Base-by-base conservation (phyloP, 1,140 invertebrate genomes). In the Planococcus citri region DNA sequence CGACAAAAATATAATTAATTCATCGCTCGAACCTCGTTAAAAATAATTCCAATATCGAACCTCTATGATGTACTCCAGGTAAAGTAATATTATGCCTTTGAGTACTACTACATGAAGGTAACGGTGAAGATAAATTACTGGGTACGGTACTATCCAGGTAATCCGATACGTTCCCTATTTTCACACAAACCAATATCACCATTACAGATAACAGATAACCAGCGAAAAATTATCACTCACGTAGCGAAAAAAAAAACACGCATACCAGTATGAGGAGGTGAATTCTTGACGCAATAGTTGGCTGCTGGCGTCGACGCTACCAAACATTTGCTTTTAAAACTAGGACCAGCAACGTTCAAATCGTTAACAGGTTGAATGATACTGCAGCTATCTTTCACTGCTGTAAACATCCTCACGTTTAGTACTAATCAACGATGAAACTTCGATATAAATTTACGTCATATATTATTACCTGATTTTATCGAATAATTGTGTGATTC, bases 61-160 rank as follows among this genome's bases (percentile, higher is more conserved):
- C 60, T 64, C 20, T 64, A 64, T 24, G 41, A 51, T 51, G 60
- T 24, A 64, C 60, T 25, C 10, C 21, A 64, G 60, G 60, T 24
- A 64, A 4, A 25, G 60, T 64, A 14, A 64, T 64, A 64, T 64
- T 64, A 64, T 64, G 60, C 60, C 60, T 64, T 64, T 64, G 60
- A 1, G 10, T 10, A 27, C 6, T 27, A 27, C 60, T 64, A 12
- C 8, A 24, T 64, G 21, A 14, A 25, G 60, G 60, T 25, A 64
- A 64, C 20, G 60, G 10, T 9, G 17, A 64, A 24, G 60, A 51
- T 9, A 51, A 9, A 51, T 51, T 51, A 51, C 41, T 51, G 12
- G 41, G 17, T n/a, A 17, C 17, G 41, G 2, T 33, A 33, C 29
- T 51, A 20, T 51, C 41, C 2, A 51, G n/a, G n/a, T 51, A 51